Evolutionary conservation across 2,113 vertebrate genomes (phyloP).

Genomic region (Amia ocellicauda): DNA sequence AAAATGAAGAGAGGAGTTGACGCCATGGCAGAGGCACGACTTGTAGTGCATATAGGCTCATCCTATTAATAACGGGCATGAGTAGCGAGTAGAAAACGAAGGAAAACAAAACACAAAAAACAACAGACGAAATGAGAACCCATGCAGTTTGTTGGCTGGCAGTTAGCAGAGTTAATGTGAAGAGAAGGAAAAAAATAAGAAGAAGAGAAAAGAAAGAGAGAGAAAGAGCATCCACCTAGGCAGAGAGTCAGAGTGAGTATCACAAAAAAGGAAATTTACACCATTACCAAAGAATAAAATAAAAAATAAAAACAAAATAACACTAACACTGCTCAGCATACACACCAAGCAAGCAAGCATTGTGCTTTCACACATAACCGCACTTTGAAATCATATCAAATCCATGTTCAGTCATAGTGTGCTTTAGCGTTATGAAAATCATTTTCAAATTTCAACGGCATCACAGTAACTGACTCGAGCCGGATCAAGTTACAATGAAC

Average conservation of each 20-base stretch:
- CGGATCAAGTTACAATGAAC: too few species aligned
- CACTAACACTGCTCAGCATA: constrained; percentile 35
- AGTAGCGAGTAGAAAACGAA: constrained; percentile 72
- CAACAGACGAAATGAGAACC: constrained; percentile 70
- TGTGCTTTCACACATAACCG: constrained; percentile 60
- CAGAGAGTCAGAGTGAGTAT: constrained; percentile 58
- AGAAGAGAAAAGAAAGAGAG: constrained; percentile 21
- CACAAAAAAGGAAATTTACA: constrained; percentile 9
- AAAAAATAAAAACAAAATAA: constrained; percentile 47
- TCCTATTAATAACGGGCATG: constrained; percentile 81
- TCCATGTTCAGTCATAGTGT: too few species aligned
- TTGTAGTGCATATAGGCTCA: constrained; percentile 84
- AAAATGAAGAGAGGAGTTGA: constrained; percentile 77
- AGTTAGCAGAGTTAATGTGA: constrained; percentile 64
- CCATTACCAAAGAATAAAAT: constrained; percentile 53
- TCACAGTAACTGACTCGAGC: too few species aligned
- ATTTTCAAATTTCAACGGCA: too few species aligned
- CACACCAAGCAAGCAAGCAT: constrained; percentile 56
- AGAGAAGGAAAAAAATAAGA: constrained; percentile 7
- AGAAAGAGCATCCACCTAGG: constrained; percentile 57
- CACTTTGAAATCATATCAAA: neutral
- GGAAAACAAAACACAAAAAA: constrained; percentile 70
- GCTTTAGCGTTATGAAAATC: too few species aligned
- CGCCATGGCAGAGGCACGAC: constrained; percentile 72
- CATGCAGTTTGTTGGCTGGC: constrained; percentile 67